Evolutionary conservation across 1,140 invertebrate species (phyloP).

Genomic region (Drosophila grimshawi): DNA sequence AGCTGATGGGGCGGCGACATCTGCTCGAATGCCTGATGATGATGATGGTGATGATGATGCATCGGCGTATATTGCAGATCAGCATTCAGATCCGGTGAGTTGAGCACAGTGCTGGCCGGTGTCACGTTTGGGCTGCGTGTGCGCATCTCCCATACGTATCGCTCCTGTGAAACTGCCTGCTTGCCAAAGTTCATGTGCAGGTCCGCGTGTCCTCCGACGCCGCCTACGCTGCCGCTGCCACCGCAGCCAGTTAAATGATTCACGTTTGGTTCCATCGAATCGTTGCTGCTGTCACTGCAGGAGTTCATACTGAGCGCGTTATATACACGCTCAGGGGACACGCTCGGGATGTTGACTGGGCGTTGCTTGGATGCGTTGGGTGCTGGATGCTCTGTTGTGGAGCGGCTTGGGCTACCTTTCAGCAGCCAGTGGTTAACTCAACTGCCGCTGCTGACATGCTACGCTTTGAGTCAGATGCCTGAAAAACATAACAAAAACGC

Average conservation of each 20-base stretch:
- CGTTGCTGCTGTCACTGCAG: conserved; percentile 71
- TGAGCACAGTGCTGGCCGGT: conserved; percentile 83
- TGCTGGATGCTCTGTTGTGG: neutral
- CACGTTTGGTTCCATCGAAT: conserved; percentile 53
- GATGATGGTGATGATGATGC: conserved; percentile 55
- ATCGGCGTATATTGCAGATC: conserved; percentile 63
- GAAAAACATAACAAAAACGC: neutral
- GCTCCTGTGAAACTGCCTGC: conserved; percentile 59
- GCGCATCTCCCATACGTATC: conserved; percentile 84
- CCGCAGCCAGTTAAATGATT: conserved; percentile 29
- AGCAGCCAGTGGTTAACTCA: conserved; percentile 48
- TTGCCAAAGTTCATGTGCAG: conserved; percentile 62
- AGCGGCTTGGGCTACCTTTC: conserved; percentile 28
- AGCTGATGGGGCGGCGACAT: conserved; percentile 35
- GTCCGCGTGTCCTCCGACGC: conserved; percentile 19
- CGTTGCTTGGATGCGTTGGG: neutral
- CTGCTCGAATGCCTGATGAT: conserved; percentile 33
- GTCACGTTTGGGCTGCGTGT: conserved; percentile 81
- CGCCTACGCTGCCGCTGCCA: too few species aligned
- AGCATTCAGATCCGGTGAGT: conserved; percentile 81
- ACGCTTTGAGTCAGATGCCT: conserved; percentile 45
- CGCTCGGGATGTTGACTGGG: neutral
- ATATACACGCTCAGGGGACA: neutral
- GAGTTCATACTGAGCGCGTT: conserved; percentile 56
- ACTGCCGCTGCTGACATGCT: conserved; percentile 64